Evolutionary conservation across 2,113 vertebrate species (phyloP).

Genomic region (Zonotrichia leucophrys): DNA sequence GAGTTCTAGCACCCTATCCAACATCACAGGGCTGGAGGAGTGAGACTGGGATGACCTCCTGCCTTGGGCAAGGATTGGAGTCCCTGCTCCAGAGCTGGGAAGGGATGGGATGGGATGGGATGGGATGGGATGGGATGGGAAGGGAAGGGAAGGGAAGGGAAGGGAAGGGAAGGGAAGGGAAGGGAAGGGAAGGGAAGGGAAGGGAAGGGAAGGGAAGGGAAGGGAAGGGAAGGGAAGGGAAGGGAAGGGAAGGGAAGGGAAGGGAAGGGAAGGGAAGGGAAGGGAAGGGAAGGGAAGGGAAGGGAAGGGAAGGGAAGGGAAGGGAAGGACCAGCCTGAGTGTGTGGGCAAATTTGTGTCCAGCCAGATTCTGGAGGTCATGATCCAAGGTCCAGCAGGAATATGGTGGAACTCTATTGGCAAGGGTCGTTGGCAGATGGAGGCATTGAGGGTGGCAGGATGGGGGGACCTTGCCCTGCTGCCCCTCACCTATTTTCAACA

Average conservation of each 20-base stretch:
- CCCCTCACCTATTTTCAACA: neutral
- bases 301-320: too few relatives aligned
- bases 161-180: too few relatives aligned
- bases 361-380: neutral
- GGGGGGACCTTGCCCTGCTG: neutral
- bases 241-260: too few relatives aligned
- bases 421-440: accelerated
- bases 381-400: neutral
- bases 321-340: neutral
- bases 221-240: too few relatives aligned
- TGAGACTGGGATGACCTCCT: neutral
- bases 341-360: neutral
- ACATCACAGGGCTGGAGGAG: neutral
- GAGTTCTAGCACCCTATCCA: neutral
- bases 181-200: too few relatives aligned
- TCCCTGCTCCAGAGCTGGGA: neutral
- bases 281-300: too few relatives aligned
- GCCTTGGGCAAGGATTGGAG: neutral
- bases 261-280: neutral
- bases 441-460: accelerated
- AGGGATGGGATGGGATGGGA: neutral
- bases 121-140: neutral
- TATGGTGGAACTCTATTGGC: neutral
- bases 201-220: too few relatives aligned
- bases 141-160: neutral